Evolutionary conservation across 2,113 vertebrate genomes (phyloP).

Genomic region (Cynoglossus semilaevis): DNA sequence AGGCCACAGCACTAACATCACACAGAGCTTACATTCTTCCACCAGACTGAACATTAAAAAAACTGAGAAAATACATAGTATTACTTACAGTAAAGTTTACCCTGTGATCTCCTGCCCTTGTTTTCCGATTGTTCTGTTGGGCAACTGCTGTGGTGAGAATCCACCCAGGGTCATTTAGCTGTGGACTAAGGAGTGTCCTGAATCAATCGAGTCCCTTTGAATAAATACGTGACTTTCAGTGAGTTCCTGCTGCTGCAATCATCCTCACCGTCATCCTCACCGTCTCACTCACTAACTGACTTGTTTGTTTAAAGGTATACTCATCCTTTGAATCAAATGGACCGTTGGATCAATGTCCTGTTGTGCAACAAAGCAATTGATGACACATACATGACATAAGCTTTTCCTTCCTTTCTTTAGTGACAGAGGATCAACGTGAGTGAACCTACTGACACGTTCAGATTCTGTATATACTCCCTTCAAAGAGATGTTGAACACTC

Average conservation of each 20-base stretch:
- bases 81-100: slow-evolving; percentile 2
- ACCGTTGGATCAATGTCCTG: slow-evolving; percentile 23
- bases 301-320: slow-evolving; percentile 50
- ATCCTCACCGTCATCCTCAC: not conserved
- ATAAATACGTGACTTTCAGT: slow-evolving; percentile 17
- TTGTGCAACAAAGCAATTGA: slow-evolving; percentile 37
- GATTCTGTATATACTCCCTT: too few relatives aligned
- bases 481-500: too few relatives aligned
- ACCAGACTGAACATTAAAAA: not conserved
- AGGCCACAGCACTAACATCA: slow-evolving; percentile 13
- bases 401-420: not conserved
- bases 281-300: not conserved
- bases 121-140: slow-evolving; percentile 3
- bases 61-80: slow-evolving; percentile 8
- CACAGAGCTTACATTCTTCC: slow-evolving; percentile 15
- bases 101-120: not conserved
- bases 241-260: slow-evolving; percentile 22
- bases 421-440: too few relatives aligned
- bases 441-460: too few relatives aligned
- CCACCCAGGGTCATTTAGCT: slow-evolving; percentile 5
- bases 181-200: slow-evolving; percentile 36
- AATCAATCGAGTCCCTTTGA: slow-evolving; percentile 39
- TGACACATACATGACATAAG: slow-evolving; percentile 6
- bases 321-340: slow-evolving; percentile 47
- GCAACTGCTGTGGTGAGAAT: slow-evolving; percentile 19